Evolutionary conservation across 2,888 invertebrate genomes (phyloP), one percentile per base, ranked within the genome.

Genomic region (Myathropa florea): DNA sequence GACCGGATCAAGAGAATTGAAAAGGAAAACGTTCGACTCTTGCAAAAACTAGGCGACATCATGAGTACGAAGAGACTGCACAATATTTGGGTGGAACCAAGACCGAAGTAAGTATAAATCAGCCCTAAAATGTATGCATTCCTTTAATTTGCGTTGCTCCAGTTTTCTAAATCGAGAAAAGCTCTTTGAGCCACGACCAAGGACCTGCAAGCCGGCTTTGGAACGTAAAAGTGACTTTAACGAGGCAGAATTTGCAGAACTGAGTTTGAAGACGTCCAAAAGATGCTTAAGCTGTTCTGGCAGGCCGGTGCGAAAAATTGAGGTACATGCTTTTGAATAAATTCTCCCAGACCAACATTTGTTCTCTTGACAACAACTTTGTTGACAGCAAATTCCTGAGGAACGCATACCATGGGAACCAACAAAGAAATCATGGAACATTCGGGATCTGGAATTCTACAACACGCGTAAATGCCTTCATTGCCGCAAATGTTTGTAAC

Each of bases 41-140:
- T 96, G 89, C 95, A 96, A 92, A 94, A 95, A 65, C 93, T 96
- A 88, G 93, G 93, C 77, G 93, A 94, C 88, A 95, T 96, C 89
- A 96, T 96, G 95, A 93, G 92, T 81, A 94, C 93, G 46, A 95
- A 94, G 90, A 93, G 96, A 60, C 93, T 96, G 53, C 95, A 96
- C 89, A 95, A 96, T 90, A 93, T 93, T 87, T 96, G 96, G 96
- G 90, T 92, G 14, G 93, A 94, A 63, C 95, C 95, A 21, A 92
- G 94, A 90, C 96, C 95, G 6, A 95, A 92, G 93, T 93, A 88
- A 89, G 89, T 88, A 23, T 26, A 10, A 63, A 30, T 3, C n/a
- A 12, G 4, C 36, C n/a, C 30, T 53, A 21, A 12, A n/a, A 28
- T n/a, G 0, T 12, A 46, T n/a, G n/a, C n/a, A n/a, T n/a, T n/a